Conservation (phyloP, 2,797 vertebrate genomes). For the Myotis myotis region DNA sequence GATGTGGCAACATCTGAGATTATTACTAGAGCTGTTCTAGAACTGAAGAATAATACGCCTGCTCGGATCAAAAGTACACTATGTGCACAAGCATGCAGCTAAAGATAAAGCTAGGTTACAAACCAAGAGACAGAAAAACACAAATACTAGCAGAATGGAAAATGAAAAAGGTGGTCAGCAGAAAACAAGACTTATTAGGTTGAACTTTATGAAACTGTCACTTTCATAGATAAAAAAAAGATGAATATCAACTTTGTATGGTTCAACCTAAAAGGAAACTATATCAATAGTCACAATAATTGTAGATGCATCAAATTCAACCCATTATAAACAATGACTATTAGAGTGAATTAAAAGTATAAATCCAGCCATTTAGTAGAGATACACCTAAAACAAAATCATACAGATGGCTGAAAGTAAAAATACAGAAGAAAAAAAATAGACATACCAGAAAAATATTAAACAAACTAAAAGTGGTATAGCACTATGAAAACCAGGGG, state of each 20-base stretch:
- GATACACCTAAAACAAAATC: background rate
- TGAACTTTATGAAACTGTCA: background rate
- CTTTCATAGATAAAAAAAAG: slow-evolving; percentile 4
- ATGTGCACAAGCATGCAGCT: background rate
- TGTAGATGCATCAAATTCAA: background rate
- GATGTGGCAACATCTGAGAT: background rate
- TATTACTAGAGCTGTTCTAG: background rate
- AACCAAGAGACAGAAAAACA: background rate
- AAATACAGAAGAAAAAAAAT: background rate
- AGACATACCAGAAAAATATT: background rate
- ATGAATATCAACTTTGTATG: background rate
- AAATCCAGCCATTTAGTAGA: background rate
- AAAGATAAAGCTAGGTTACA: slow-evolving; percentile 1
- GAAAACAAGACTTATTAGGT: slow-evolving; percentile 13
- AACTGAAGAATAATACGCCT: background rate
- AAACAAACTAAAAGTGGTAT: background rate
- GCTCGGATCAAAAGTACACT: background rate
- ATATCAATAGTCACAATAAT: slow-evolving; percentile 1
- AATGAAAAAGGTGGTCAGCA: background rate
- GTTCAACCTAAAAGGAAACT: background rate
- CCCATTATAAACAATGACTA: background rate
- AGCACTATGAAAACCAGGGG: background rate
- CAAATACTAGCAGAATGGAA: background rate
- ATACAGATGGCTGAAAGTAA: background rate
- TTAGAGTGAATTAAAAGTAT: background rate